These are phyloP conservation scores for Pseudochirops cupreus DNA, from an alignment of 2,797 vertebrate genomes.

Conservation along the genomic window DNA sequence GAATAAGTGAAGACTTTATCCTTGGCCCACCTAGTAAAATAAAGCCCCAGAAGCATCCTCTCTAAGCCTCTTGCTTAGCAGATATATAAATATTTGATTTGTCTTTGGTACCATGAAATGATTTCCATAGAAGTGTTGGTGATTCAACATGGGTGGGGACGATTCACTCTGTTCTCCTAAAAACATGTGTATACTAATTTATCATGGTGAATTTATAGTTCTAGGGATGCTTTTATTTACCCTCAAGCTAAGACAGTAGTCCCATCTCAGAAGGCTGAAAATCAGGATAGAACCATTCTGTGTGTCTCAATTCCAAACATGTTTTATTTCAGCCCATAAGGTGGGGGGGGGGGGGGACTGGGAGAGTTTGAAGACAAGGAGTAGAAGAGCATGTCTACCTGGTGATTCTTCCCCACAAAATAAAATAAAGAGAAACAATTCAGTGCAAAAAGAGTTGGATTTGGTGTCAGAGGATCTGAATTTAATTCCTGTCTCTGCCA, in stretches of 20 bases:
- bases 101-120: slow-evolving; percentile 56
- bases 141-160: slow-evolving; percentile 63
- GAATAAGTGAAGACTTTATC: slow-evolving; percentile 58
- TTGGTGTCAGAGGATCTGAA: background rate
- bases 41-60: slow-evolving; percentile 62
- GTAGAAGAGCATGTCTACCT: background rate
- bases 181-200: slow-evolving; percentile 56
- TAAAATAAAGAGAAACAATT: background rate
- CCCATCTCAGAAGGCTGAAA: slow-evolving; percentile 52
- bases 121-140: slow-evolving; percentile 65
- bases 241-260: slow-evolving; percentile 54
- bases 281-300: background rate
- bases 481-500: background rate
- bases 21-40: background rate
- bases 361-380: background rate
- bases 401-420: background rate
- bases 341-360: no score
- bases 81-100: slow-evolving; percentile 71
- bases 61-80: slow-evolving; percentile 53
- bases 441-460: background rate
- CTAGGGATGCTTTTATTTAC: slow-evolving; percentile 72
- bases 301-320: background rate
- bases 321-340: slow-evolving; percentile 24
- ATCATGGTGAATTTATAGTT: slow-evolving; percentile 47
- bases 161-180: slow-evolving; percentile 24